Evolutionary conservation across 2,113 vertebrate genomes (phyloP), one percentile per base, ranked within the genome.

Genomic region (Todiramphus saurophagus): DNA sequence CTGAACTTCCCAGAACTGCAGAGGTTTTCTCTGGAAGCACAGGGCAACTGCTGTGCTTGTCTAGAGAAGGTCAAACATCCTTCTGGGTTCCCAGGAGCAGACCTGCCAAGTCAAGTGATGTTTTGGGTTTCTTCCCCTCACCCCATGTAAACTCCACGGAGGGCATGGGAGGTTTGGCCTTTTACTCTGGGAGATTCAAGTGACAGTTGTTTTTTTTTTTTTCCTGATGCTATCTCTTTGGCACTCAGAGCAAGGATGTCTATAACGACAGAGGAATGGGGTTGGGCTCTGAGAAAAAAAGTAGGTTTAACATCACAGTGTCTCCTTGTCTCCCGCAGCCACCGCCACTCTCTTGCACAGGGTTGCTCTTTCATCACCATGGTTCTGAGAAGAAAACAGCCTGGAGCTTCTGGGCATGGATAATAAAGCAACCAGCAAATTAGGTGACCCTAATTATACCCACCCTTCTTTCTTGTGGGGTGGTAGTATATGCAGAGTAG

Each of bases 1-100:
- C n/a, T 4, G 11, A 30, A 66, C 55, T 94, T 96, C 81, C 53
- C 46, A 82, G 95, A 94, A 91, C 27, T 79, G 41, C 0, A 0
- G 55, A 73, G 33, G 9, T 46, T 94, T 95, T 94, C 76, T 46
- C 78, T 94, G 91, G 89, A 94, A 94, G 74, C 0, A 0, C 58
- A 75, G 48, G 55, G 58, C 0, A 0, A 62, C 18, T 25, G 80
- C 58, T 0, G 0, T 50, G 15, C 58, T 89, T 53, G 28, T 27
- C 83, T 84, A 66, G 69, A 88, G 91, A 77, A 93, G 89, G 94
- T 92, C 83, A 96, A 94, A 69, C 66, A 80, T 69, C 74, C 83
- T 85, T 69, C 90, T 78, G 69, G 33, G 30, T 44, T 96, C 91
- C 44, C 83, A 89, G 83, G 63, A 86, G 31, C 58, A 63, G 83